phyloP scores from a whole-genome alignment of 2,797 vertebrate genomes.

The Gadopsis bispinosus region DNA sequence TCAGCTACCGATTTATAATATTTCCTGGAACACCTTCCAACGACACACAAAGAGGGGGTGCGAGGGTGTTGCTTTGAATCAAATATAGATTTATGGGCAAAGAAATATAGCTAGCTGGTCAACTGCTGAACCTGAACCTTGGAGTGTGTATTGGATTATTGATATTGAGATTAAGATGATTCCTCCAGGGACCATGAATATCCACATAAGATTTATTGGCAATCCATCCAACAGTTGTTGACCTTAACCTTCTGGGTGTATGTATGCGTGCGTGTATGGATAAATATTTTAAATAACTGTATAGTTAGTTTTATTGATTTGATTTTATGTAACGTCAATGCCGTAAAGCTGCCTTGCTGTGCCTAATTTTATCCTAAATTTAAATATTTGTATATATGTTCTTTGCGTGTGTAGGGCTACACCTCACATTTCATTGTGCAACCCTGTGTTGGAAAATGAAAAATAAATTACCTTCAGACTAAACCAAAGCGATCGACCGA shows the following conservation, averaged over 20 bases:
- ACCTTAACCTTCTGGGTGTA: background rate
- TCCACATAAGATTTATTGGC: background rate
- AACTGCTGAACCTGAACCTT: slow-evolving; percentile 5
- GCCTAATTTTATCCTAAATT: no score
- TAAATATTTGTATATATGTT: no score
- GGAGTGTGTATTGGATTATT: background rate
- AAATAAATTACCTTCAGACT: no score
- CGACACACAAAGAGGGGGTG: background rate
- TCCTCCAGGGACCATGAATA: background rate
- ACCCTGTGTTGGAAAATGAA: no score
- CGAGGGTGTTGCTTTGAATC: slow-evolving; percentile 39
- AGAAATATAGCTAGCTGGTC: background rate
- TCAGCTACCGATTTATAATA: slow-evolving; percentile 33
- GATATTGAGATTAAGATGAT: background rate
- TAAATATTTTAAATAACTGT: no score
- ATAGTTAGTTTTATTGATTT: no score
- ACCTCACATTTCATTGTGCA: no score
- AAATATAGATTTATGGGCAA: background rate
- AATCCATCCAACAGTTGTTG: background rate
- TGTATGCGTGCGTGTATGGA: no score
- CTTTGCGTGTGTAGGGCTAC: no score
- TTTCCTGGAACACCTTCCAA: slow-evolving; percentile 26
- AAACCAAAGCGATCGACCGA: background rate
- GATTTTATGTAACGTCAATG: no score
- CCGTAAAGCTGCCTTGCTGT: no score